phyloP scores from a whole-genome alignment of 1,140 invertebrate genomes.

The Hermatobates lingyangjiaoensis region DNA sequence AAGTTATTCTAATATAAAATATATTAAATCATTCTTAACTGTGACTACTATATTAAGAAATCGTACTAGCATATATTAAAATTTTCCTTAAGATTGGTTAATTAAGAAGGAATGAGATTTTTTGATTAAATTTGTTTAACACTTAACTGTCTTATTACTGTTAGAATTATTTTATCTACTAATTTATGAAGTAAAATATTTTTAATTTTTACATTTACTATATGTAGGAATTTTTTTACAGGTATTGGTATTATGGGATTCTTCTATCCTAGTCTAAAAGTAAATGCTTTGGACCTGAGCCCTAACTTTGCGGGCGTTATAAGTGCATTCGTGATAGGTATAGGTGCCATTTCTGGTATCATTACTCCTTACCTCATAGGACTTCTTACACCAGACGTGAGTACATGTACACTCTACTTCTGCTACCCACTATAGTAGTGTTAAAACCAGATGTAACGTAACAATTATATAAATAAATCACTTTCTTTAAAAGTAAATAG shows the following conservation, averaged over 20 bases:
- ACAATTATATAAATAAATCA: not conserved
- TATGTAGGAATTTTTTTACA: no score
- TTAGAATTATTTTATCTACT: no score
- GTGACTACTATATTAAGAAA: no score
- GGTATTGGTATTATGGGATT: slow-evolving; percentile 49
- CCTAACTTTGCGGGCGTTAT: slow-evolving; percentile 60
- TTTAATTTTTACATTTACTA: no score
- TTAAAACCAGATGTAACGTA: not conserved
- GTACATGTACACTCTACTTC: slow-evolving; percentile 14
- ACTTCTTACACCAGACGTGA: slow-evolving; percentile 46
- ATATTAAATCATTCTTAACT: no score
- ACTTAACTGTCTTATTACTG: no score
- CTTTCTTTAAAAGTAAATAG: not conserved
- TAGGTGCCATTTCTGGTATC: slow-evolving; percentile 59
- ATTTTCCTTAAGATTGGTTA: no score
- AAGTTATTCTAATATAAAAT: no score
- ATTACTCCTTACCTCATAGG: slow-evolving; percentile 55
- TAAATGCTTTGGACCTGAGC: slow-evolving; percentile 59
- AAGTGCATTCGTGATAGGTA: slow-evolving; percentile 63
- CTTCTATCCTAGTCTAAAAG: slow-evolving; percentile 49
- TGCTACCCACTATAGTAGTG: not conserved
- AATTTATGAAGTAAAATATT: no score
- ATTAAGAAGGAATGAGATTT: no score
- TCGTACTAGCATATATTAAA: no score
- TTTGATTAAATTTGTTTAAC: no score